Percentiles rank a stretch among this genome's conserved stretches.
Evolutionary conservation across 2,113 vertebrate genomes (phyloP).

Genomic region (Salvelinus fontinalis): DNA sequence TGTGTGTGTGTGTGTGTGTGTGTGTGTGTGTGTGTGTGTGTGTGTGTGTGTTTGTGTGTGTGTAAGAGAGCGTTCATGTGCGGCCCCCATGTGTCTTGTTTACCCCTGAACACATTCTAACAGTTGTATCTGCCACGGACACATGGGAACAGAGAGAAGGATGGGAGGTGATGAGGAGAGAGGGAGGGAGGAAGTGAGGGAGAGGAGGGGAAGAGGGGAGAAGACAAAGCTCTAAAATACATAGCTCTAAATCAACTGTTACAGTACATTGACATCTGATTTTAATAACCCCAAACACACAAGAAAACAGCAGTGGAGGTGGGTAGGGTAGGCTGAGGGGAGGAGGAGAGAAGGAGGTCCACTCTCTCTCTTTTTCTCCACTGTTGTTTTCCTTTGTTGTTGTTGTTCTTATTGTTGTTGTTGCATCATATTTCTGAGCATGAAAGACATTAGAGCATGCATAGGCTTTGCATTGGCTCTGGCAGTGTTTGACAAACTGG

Average conservation of each 20-base stretch:
- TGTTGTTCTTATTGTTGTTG: constrained; percentile 26
- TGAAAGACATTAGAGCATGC: constrained; percentile 28
- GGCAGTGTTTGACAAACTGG: constrained; percentile 29
- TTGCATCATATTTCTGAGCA: constrained; percentile 35
- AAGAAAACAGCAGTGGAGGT: neutral
- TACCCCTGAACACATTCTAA: constrained; percentile 36
- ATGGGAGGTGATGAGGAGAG: constrained; percentile 3
- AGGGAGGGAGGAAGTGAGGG: neutral
- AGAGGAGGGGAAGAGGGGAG: neutral
- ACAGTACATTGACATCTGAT: constrained; percentile 9
- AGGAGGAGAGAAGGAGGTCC: neutral
- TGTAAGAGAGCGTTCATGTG: constrained; percentile 47
- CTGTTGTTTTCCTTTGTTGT: constrained; percentile 8
- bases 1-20: no score
- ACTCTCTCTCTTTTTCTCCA: constrained; percentile 15
- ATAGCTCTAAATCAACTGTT: constrained; percentile 32
- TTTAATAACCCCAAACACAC: constrained; percentile 37
- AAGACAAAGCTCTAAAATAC: neutral
- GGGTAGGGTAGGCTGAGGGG: neutral
- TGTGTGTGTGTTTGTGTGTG: neutral
- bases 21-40: neutral
- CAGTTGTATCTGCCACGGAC: constrained; percentile 41
- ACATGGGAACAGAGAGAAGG: constrained; percentile 12
- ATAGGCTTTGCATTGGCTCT: constrained; percentile 26
- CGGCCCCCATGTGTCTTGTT: constrained; percentile 62